A percentile compares a stretch with the other conserved stretches of the same genome.
These are phyloP conservation scores for Idaea dimidiata DNA, from an alignment of 2,888 invertebrate species.

Conservation along the genomic window DNA sequence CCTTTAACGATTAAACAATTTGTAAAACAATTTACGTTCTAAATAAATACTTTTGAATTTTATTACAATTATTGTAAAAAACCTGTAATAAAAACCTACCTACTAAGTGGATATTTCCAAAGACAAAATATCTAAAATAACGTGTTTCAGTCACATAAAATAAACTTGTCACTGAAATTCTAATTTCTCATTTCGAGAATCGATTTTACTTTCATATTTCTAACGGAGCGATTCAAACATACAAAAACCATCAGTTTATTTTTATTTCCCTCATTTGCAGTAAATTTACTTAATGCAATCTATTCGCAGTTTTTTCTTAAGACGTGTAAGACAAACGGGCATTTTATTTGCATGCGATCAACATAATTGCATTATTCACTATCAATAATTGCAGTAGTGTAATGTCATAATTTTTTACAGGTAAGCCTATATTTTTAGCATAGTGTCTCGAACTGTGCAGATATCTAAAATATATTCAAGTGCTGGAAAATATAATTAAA, in stretches of 20 bases:
- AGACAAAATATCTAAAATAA: background rate
- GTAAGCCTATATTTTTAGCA: no score
- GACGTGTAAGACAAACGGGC: background rate
- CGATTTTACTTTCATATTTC: background rate
- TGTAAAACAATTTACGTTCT: no score
- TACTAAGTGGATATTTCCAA: background rate
- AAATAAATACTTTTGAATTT: no score
- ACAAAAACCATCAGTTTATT: background rate
- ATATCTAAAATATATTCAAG: no score
- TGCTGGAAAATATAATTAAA: no score
- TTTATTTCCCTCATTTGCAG: background rate
- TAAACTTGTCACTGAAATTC: background rate
- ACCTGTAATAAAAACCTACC: no score
- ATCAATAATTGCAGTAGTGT: background rate
- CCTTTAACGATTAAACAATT: no score
- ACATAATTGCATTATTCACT: background rate
- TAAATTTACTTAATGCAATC: background rate
- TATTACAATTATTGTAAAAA: no score
- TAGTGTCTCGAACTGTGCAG: no score
- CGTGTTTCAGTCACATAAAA: background rate
- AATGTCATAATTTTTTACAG: no score
- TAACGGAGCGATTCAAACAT: background rate
- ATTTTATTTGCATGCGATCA: background rate
- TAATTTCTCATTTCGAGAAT: no score
- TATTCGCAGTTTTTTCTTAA: background rate